These are phyloP conservation scores for Chiloscyllium plagiosum DNA, from an alignment of 2,113 vertebrate species.

Conservation along the genomic window DNA sequence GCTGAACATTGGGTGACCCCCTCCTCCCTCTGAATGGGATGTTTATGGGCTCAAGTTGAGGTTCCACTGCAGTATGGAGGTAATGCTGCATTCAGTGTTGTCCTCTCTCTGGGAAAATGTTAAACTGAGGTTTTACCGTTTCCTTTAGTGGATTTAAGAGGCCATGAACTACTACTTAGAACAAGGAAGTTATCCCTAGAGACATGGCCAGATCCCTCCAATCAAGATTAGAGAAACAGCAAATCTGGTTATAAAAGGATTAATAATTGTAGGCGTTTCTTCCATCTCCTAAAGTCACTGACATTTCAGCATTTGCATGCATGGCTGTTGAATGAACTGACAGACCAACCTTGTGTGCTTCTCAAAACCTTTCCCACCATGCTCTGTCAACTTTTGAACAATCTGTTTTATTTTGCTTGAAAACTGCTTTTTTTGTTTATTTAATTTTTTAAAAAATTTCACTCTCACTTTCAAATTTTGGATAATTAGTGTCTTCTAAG, in stretches of 20 bases:
- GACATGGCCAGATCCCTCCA: not conserved
- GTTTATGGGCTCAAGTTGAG: no score
- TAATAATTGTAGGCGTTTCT: not conserved
- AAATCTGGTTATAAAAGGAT: not conserved
- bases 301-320: not conserved
- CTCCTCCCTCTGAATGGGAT: not conserved
- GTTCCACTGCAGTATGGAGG: not conserved
- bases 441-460: not conserved
- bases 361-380: not conserved
- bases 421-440: not conserved
- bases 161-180: not conserved
- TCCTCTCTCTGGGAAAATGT: not conserved
- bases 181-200: not conserved
- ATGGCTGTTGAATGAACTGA: not conserved
- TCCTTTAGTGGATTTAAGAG: not conserved
- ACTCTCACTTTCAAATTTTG: not conserved
- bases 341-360: no score
- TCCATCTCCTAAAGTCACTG: not conserved
- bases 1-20: not conserved
- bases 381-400: not conserved
- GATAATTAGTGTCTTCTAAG: not conserved
- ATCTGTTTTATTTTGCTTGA: not conserved
- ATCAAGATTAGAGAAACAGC: no score
- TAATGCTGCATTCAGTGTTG: not conserved
- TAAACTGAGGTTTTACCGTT: not conserved